A percentile compares a stretch with the other conserved stretches of the same genome.
phyloP scores from a whole-genome alignment of 2,797 vertebrate genomes.

The Neosalanx taihuensis region DNA sequence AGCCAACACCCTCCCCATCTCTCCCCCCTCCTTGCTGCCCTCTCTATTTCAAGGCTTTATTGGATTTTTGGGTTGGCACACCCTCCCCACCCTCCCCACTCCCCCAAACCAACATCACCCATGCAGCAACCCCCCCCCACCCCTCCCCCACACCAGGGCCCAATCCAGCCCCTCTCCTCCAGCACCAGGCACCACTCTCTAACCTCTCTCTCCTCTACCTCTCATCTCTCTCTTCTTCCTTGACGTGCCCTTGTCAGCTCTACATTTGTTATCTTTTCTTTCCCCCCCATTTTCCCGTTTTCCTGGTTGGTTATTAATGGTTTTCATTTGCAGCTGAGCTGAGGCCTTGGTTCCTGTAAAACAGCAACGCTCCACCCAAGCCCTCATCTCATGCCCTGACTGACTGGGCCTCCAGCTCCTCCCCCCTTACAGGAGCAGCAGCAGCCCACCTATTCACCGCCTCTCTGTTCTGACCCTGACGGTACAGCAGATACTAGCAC shows the following conservation, averaged over 20 bases:
- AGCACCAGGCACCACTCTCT: no score
- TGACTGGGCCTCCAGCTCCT: not conserved
- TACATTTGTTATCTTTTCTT: not conserved
- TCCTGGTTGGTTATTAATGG: conserved; percentile 85
- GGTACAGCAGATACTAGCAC: no score
- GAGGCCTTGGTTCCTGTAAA: conserved; percentile 75
- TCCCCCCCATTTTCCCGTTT: conserved; percentile 14
- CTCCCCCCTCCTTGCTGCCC: no score
- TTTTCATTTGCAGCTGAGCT: conserved; percentile 87
- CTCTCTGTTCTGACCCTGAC: not conserved
- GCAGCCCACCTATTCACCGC: not conserved
- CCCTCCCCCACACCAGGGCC: no score
- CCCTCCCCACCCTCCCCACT: no score
- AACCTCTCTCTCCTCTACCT: not conserved
- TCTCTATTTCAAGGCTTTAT: no score
- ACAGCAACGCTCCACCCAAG: conserved; percentile 27
- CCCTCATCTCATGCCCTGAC: no score
- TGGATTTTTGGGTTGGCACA: no score
- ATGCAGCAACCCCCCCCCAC: no score
- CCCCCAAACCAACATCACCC: no score
- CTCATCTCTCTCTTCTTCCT: not conserved
- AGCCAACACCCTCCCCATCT: no score
- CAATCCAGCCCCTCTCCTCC: no score
- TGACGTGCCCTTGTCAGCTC: not conserved
- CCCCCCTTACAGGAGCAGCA: not conserved